Evolutionary conservation across 2,113 vertebrate species (phyloP), one percentile per base, ranked within the genome.

Genomic region (Cyprinus carpio): DNA sequence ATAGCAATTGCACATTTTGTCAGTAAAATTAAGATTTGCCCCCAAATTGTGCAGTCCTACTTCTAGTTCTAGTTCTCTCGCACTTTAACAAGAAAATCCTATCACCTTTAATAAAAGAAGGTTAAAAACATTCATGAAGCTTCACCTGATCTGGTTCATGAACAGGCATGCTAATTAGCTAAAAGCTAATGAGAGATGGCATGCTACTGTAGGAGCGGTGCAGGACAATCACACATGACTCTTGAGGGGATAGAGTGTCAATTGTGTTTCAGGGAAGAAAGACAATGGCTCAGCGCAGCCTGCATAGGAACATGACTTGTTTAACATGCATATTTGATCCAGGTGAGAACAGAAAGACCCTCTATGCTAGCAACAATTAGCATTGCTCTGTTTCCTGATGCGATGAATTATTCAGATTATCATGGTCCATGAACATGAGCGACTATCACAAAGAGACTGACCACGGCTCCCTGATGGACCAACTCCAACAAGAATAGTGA

Each of bases 311-410:
- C 88, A 92, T 84, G 82, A 91, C 91, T 89, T 90, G 91, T 88
- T 88, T 79, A 40, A 43, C 85, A 88, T 93, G 90, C 90, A 94
- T 94, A 83, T 92, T 92, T 93, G 86, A 94, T 90, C 83, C 84
- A 81, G 84, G 84, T 75, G 87, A 92, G 87, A 92, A 90, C 84
- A 83, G 89, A 91, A 87, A 82, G 84, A 84, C 86, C 81, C 83
- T 89, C 82, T 58, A 71, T 54, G 34, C n/a, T 74, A 82, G 43
- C 40, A 54, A 29, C 69, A 29, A 83, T 64, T 49, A 49, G 12
- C 13, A 56, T n/a, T 85, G 60, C 67, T 65, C 25, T 13, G 83
- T 34, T 34, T 20, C 31, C 54, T 27, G 29, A 83, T 62, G 80
- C 29, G 8, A 69, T 94, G 67, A 92, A 93, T 94, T 86, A 93